Evolutionary conservation across 2,797 vertebrate genomes (phyloP).

Genomic region (Lithobates sylvaticus): DNA sequence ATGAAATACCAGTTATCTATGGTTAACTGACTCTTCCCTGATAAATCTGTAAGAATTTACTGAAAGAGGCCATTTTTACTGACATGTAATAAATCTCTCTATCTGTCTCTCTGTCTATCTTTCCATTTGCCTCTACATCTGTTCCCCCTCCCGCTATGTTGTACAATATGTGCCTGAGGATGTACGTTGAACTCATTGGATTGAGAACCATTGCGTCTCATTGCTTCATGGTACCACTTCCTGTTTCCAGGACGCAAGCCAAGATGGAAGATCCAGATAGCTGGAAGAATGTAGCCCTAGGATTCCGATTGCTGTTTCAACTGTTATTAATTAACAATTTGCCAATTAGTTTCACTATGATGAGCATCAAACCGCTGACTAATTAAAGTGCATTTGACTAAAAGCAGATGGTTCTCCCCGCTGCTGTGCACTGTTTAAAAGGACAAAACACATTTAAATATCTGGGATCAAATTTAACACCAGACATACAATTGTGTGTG

Average conservation of each 20-base stretch:
- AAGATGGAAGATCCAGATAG: slow-evolving; percentile 56
- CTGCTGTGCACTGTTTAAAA: slow-evolving; percentile 34
- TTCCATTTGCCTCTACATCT: neutral
- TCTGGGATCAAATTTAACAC: slow-evolving; percentile 21
- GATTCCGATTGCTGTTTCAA: slow-evolving; percentile 60
- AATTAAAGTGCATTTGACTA: slow-evolving; percentile 61
- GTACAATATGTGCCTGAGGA: neutral
- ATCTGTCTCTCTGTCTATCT: neutral
- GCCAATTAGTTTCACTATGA: slow-evolving; percentile 61
- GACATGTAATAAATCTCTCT: slow-evolving; percentile 8
- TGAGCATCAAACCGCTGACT: slow-evolving; percentile 61
- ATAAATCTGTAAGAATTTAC: neutral
- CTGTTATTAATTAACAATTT: slow-evolving; percentile 64
- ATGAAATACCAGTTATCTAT: neutral
- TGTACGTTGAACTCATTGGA: slow-evolving; percentile 5
- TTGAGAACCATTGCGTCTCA: slow-evolving; percentile 23
- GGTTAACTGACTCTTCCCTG: neutral
- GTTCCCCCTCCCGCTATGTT: neutral
- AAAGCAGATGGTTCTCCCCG: slow-evolving; percentile 57
- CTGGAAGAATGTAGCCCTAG: slow-evolving; percentile 58
- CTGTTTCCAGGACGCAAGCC: slow-evolving; percentile 57
- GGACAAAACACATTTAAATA: slow-evolving; percentile 42
- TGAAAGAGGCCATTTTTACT: neutral
- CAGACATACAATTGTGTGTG: slow-evolving; percentile 17
- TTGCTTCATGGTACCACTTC: slow-evolving; percentile 55